Evolutionary conservation across 2,888 invertebrate species (phyloP).

Genomic region (Odontocerum albicorne): DNA sequence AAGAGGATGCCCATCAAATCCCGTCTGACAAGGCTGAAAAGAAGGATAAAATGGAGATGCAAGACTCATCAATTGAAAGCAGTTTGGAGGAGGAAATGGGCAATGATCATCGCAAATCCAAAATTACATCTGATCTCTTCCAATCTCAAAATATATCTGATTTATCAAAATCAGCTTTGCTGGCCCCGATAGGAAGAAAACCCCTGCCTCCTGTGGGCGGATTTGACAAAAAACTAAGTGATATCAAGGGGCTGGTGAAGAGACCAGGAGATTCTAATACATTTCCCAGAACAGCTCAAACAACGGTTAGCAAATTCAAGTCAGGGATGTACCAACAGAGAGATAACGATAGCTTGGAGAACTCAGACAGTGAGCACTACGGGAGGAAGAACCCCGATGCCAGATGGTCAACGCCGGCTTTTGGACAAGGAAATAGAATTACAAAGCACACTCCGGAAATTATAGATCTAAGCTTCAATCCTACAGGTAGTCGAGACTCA

Average conservation of each 20-base stretch:
- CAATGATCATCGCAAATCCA: slow-evolving; percentile 29
- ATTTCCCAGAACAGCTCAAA: slow-evolving; percentile 29
- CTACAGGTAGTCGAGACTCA: slow-evolving; percentile 37
- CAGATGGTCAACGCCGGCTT: slow-evolving; percentile 27
- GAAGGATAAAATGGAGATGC: slow-evolving; percentile 55
- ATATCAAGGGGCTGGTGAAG: slow-evolving; percentile 11
- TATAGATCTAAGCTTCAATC: slow-evolving; percentile 54
- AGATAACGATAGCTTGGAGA: slow-evolving; percentile 20
- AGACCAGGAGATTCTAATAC: slow-evolving; percentile 31
- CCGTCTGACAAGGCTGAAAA: slow-evolving; percentile 53
- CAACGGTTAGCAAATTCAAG: slow-evolving; percentile 25
- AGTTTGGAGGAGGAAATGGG: slow-evolving; percentile 40
- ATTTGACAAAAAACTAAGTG: slow-evolving; percentile 16
- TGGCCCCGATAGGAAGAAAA: slow-evolving; percentile 46
- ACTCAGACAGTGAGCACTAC: slow-evolving; percentile 21
- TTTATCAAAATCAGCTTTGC: slow-evolving; percentile 37
- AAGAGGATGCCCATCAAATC: slow-evolving; percentile 54
- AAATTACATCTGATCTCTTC: slow-evolving; percentile 27
- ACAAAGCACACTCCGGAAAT: slow-evolving; percentile 54
- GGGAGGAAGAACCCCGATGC: slow-evolving; percentile 7
- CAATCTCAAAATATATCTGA: neutral
- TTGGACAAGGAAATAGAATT: slow-evolving; percentile 43
- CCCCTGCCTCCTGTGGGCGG: slow-evolving; percentile 35
- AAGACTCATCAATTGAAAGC: slow-evolving; percentile 53
- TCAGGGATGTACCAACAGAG: slow-evolving; percentile 18